Percentiles rank a stretch among this genome's conserved stretches.
Evolutionary conservation across 2,113 vertebrate species (phyloP).

Genomic region (Gallinago paraguaiae): DNA sequence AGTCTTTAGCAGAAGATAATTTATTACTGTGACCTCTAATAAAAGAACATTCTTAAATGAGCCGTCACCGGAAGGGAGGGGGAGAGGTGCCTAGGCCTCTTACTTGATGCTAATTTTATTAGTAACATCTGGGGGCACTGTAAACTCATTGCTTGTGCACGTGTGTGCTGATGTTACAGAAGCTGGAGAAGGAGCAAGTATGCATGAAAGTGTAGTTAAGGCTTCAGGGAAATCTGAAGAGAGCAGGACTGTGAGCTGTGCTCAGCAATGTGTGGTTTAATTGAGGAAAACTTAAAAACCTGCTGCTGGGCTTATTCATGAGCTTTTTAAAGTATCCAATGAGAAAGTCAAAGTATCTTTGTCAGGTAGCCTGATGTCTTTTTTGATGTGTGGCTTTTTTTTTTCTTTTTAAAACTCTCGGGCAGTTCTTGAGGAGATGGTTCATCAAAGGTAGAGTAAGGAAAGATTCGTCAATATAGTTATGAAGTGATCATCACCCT

Average conservation of each 20-base stretch:
- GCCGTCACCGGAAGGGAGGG: neutral
- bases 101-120: neutral
- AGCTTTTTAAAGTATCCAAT: neutral
- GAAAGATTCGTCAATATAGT: neutral
- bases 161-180: slow-evolving; percentile 1
- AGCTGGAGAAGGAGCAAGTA: neutral
- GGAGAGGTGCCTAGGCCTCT: neutral
- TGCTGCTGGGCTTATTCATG: neutral
- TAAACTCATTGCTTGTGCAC: slow-evolving; percentile 4
- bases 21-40: neutral
- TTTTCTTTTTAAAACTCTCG: neutral
- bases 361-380: neutral
- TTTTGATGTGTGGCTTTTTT: neutral
- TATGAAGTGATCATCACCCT: neutral
- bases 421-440: neutral
- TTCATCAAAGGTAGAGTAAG: neutral
- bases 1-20: neutral
- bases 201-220: neutral
- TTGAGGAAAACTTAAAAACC: slow-evolving; percentile 6
- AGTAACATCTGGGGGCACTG: slow-evolving; percentile 28
- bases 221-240: slow-evolving; percentile 10
- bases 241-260: neutral
- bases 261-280: slow-evolving; percentile 11
- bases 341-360: neutral
- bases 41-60: neutral